phyloP scores from a whole-genome alignment of 2,113 vertebrate genomes.

The Myxocyprinus asiaticus region DNA sequence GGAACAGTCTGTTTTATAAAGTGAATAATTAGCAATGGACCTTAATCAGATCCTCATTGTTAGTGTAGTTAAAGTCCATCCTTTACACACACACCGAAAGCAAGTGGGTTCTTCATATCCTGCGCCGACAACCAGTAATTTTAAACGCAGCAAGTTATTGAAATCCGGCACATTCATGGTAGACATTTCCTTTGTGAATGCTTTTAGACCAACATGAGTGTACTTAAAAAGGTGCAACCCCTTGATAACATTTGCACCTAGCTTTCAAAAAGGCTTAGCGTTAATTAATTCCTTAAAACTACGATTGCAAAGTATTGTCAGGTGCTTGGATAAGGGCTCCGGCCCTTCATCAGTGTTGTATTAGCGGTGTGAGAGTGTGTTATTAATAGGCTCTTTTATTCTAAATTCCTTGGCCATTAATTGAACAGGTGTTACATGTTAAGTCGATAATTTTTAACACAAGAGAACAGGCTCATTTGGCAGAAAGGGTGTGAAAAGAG shows the following conservation, averaged over 20 bases:
- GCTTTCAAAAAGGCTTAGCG: slow-evolving; percentile 29
- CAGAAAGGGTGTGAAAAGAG: slow-evolving; percentile 52
- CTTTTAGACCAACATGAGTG: slow-evolving; percentile 23
- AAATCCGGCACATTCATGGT: slow-evolving; percentile 17
- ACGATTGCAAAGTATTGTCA: slow-evolving; percentile 33
- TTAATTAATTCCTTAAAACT: slow-evolving; percentile 51
- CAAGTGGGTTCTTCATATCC: not conserved
- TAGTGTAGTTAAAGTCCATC: no score
- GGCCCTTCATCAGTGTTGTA: slow-evolving; percentile 42
- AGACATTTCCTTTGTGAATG: slow-evolving; percentile 15
- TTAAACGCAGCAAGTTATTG: slow-evolving; percentile 13
- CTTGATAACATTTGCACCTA: slow-evolving; percentile 42
- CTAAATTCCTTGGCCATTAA: slow-evolving; percentile 45
- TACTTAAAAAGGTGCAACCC: slow-evolving; percentile 33
- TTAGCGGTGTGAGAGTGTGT: slow-evolving; percentile 7
- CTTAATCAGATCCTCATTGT: no score
- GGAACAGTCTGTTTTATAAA: no score
- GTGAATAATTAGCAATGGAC: no score
- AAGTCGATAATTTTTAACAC: slow-evolving; percentile 51
- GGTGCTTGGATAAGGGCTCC: slow-evolving; percentile 29
- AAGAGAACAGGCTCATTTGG: slow-evolving; percentile 49
- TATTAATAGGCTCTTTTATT: slow-evolving; percentile 19
- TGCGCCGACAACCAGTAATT: not conserved
- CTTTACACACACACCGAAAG: not conserved
- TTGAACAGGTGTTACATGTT: slow-evolving; percentile 54